phyloP scores from a whole-genome alignment of 1,140 invertebrate species.

The Caerostris extrusa region DNA sequence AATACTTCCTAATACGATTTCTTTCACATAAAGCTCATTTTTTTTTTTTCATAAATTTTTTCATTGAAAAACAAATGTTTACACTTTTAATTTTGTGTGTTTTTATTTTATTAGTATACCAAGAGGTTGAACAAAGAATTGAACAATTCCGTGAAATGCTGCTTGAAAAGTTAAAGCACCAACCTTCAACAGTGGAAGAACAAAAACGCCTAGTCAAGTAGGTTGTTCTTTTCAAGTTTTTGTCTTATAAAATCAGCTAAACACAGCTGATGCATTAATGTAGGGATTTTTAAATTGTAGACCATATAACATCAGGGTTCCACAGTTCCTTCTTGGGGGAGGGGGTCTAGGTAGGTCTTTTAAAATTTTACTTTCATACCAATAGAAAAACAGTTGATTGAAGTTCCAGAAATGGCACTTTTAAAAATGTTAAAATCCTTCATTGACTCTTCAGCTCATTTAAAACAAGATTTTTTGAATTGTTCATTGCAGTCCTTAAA shows the following conservation, averaged over 20 bases:
- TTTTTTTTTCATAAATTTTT: neutral
- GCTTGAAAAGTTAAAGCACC: slow-evolving; percentile 90
- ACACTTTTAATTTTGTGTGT: too few species aligned
- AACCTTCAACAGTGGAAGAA: slow-evolving; percentile 93
- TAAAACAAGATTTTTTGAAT: too few species aligned
- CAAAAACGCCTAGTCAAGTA: slow-evolving; percentile 95
- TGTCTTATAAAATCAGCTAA: neutral
- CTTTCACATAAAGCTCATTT: neutral
- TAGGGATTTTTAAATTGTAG: too few species aligned
- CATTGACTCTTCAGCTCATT: too few species aligned
- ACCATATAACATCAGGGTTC: too few species aligned
- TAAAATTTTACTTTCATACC: too few species aligned
- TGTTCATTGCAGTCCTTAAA: too few species aligned
- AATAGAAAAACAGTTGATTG: neutral
- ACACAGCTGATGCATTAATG: neutral
- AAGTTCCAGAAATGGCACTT: too few species aligned
- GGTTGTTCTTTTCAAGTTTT: neutral
- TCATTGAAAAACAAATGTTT: neutral
- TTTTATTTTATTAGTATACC: slow-evolving; percentile 85
- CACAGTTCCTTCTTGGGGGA: too few species aligned
- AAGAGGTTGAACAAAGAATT: slow-evolving; percentile 95
- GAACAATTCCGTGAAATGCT: slow-evolving; percentile 90
- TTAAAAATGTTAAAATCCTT: too few species aligned
- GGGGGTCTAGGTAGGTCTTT: too few species aligned
- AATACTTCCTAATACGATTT: neutral